These are phyloP conservation scores for Gadopsis bispinosus DNA, from an alignment of 2,797 vertebrate genomes.

Conservation along the genomic window DNA sequence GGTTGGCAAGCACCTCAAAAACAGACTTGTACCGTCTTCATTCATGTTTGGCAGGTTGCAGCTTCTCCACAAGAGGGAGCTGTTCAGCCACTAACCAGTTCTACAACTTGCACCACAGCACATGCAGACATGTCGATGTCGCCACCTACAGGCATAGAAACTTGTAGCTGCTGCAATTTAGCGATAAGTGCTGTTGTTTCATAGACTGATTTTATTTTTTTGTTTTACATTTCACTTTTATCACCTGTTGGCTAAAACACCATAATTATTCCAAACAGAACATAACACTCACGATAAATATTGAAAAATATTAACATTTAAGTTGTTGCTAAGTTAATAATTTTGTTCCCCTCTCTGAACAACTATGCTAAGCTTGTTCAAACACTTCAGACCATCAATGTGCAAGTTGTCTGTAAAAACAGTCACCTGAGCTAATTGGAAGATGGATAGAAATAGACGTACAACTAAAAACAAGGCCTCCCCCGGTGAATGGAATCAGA, in stretches of 20 bases:
- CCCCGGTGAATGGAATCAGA: no score
- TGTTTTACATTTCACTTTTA: neutral
- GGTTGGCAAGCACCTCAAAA: neutral
- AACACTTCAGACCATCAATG: neutral
- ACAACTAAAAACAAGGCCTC: no score
- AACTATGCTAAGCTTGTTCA: neutral
- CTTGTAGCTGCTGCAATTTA: neutral
- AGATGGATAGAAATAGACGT: no score
- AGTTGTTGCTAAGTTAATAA: no score
- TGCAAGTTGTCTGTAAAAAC: neutral
- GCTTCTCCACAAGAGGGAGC: constrained; percentile 17
- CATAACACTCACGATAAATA: neutral
- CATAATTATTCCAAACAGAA: neutral
- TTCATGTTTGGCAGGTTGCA: neutral
- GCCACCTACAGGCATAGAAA: neutral
- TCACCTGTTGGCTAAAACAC: neutral
- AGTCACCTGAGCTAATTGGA: neutral
- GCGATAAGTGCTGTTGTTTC: neutral
- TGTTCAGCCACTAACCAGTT: neutral
- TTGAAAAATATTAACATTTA: neutral
- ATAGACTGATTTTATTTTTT: neutral
- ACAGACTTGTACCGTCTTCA: neutral
- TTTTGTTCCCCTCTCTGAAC: neutral
- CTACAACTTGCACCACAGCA: neutral
- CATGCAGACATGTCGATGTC: neutral